A percentile compares a stretch with the other conserved stretches of the same genome.
Conservation (phyloP, 2,113 vertebrate genomes). For the Maylandia zebra region DNA sequence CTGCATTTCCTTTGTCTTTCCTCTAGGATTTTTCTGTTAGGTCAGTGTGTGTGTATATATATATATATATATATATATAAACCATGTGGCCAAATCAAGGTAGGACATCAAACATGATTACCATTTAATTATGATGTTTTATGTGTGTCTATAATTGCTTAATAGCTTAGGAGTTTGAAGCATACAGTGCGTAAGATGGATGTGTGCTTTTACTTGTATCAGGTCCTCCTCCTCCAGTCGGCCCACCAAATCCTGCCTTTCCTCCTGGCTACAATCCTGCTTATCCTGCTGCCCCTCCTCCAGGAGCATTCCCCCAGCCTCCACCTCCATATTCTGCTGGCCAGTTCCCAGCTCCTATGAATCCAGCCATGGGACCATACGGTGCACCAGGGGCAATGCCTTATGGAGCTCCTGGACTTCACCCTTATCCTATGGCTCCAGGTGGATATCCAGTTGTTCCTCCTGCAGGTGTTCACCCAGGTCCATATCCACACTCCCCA, state of each 20-base stretch:
- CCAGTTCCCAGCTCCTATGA: conserved; percentile 42
- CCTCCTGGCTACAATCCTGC: conserved; percentile 60
- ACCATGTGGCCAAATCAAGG: conserved; percentile 73
- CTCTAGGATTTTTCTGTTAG: not conserved
- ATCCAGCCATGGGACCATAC: conserved; percentile 48
- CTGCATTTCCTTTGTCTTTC: not conserved
- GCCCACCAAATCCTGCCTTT: conserved; percentile 49
- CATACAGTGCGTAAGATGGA: not conserved
- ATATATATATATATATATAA: not conserved
- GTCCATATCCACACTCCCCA: conserved; percentile 55
- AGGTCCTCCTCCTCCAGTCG: conserved; percentile 51
- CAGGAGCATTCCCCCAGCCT: conserved; percentile 51
- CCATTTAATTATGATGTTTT: not conserved
- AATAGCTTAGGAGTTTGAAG: not conserved
- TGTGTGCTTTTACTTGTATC: not conserved
- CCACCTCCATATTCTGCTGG: conserved; percentile 47
- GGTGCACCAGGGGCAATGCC: conserved; percentile 34
- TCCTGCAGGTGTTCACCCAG: conserved; percentile 52
- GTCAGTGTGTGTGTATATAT: not conserved
- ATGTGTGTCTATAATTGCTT: not conserved
- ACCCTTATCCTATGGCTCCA: conserved; percentile 38
- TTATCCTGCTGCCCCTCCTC: conserved; percentile 28
- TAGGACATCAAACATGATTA: not conserved
- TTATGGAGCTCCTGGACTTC: conserved; percentile 15
- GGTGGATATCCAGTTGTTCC: conserved; percentile 46